phyloP scores from a whole-genome alignment of 92 coral and sea anemone species.

The Micromussa lordhowensis region DNA sequence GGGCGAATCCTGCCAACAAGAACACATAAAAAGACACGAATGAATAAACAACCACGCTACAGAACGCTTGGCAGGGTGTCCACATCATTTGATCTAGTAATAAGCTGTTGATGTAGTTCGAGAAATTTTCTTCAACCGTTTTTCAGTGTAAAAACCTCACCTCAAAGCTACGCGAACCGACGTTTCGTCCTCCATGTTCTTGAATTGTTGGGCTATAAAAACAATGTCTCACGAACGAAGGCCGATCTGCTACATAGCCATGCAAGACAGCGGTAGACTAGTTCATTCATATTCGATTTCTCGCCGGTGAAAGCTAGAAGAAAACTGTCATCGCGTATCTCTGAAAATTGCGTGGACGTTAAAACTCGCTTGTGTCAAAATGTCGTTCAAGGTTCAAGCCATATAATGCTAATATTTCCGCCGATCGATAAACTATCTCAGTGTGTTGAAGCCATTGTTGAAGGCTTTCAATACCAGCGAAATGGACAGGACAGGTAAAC shows the following conservation, averaged over 20 bases:
- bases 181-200: constrained; percentile 81
- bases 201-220: constrained; percentile 8
- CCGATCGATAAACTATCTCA: constrained; percentile 19
- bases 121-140: constrained; percentile 8
- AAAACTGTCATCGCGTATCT: constrained; percentile 7
- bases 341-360: constrained; percentile 1
- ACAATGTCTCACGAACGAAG: constrained; percentile 5
- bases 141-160: constrained; percentile 53
- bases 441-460: constrained; percentile 20
- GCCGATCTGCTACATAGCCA: constrained; percentile 23
- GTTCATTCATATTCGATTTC: constrained; percentile 60
- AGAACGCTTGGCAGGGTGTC: constrained; percentile 57
- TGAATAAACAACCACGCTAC: constrained; percentile 46
- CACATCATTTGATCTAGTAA: constrained; percentile 32
- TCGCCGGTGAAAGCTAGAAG: constrained; percentile 20
- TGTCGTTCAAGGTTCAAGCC: constrained; percentile 20
- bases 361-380: background rate
- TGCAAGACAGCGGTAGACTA: constrained; percentile 61
- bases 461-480: constrained; percentile 52
- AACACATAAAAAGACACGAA: constrained; percentile 39
- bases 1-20: constrained; percentile 90
- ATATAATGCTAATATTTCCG: constrained; percentile 5
- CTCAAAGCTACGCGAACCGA: constrained; percentile 97
- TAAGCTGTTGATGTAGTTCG: constrained; percentile 16
- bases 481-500: constrained; percentile 61